Conservation (phyloP, 2,797 vertebrate species). For the Zonotrichia albicollis region DNA sequence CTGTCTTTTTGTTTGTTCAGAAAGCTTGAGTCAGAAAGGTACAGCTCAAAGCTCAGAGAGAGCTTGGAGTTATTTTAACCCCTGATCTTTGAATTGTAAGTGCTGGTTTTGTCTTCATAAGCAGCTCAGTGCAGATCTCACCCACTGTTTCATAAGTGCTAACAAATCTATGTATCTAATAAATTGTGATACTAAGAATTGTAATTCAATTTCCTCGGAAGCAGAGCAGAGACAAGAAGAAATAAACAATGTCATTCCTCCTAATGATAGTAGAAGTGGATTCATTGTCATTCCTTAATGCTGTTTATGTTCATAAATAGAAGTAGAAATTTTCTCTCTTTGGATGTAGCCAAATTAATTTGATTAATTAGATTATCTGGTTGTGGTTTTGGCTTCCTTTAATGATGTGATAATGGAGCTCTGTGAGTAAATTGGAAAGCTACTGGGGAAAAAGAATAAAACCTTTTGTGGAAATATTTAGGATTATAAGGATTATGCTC, state of each 20-base stretch:
- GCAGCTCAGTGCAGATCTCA: neutral
- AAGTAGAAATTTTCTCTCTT: conserved; percentile 1
- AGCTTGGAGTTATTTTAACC: neutral
- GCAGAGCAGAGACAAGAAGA: neutral
- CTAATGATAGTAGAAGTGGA: neutral
- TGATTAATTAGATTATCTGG: conserved; percentile 48
- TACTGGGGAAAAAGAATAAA: conserved; percentile 43
- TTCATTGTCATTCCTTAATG: neutral
- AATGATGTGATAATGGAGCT: conserved; percentile 54
- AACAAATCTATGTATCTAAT: neutral
- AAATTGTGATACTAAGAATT: neutral
- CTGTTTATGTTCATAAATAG: neutral
- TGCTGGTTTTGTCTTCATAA: neutral
- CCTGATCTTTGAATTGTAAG: neutral
- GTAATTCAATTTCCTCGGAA: neutral
- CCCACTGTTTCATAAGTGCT: neutral
- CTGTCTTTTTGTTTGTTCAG: neutral
- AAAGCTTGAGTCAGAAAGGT: neutral
- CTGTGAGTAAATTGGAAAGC: conserved; percentile 55
- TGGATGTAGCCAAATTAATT: conserved; percentile 47
- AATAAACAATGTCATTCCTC: neutral
- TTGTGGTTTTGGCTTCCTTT: conserved; percentile 45
- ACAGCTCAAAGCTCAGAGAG: neutral
- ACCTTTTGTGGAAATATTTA: conserved; percentile 40
- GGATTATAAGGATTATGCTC: conserved; percentile 66